Evolutionary conservation across 2,888 invertebrate genomes (phyloP).

Genomic region (Boloria selene): DNA sequence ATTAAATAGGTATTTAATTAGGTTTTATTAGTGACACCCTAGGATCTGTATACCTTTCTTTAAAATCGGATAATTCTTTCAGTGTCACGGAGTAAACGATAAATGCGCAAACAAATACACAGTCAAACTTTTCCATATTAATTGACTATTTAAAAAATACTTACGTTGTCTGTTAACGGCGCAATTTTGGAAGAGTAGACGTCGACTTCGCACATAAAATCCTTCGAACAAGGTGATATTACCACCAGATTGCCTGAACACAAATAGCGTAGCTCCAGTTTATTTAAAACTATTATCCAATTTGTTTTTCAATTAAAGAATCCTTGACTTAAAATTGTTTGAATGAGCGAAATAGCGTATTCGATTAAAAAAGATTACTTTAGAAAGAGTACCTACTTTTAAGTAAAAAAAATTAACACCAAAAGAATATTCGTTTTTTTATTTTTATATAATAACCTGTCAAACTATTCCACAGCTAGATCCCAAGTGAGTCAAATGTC

Average conservation of each 20-base stretch:
- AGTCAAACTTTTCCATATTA: too few relatives aligned
- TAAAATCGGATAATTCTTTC: too few relatives aligned
- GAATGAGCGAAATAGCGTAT: constrained; percentile 24
- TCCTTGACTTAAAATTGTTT: constrained; percentile 33
- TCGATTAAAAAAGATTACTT: constrained; percentile 21
- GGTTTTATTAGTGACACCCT: too few relatives aligned
- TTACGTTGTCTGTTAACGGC: constrained; percentile 70
- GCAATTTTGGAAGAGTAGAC: constrained; percentile 70
- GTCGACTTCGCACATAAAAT: constrained; percentile 65
- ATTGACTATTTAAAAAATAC: constrained; percentile 37
- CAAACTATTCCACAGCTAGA: constrained; percentile 36
- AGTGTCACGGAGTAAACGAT: neutral
- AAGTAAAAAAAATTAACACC: too few relatives aligned
- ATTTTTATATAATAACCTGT: constrained; percentile 12
- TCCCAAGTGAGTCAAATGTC: constrained; percentile 48
- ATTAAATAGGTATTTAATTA: too few relatives aligned
- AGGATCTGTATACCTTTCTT: too few relatives aligned
- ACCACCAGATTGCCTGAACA: constrained; percentile 57
- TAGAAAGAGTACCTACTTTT: neutral
- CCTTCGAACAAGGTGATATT: constrained; percentile 48
- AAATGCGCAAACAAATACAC: too few relatives aligned
- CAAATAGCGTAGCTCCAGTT: constrained; percentile 62
- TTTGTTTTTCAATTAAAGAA: constrained; percentile 35
- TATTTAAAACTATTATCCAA: constrained; percentile 40
- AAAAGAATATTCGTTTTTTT: neutral